These are phyloP conservation scores for Lethenteron reissneri DNA, from an alignment of 2,113 vertebrate species.

Conservation along the genomic window DNA sequence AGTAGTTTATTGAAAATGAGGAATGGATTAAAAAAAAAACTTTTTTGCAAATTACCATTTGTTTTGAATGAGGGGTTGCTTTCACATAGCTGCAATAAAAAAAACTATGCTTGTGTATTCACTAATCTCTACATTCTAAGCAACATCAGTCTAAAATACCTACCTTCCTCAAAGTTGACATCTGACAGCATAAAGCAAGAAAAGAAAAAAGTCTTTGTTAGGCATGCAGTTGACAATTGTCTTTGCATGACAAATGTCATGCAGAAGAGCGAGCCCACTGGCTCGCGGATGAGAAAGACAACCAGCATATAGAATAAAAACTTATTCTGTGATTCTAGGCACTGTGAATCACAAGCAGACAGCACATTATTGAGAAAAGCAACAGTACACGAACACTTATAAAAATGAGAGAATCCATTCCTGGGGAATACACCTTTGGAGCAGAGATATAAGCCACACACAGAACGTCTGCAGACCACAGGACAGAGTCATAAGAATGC, in stretches of 20 bases:
- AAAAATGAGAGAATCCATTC: too few species aligned
- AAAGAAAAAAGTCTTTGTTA: conserved; percentile 6
- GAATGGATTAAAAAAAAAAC: too few species aligned
- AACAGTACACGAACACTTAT: too few species aligned
- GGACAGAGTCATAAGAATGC: not conserved
- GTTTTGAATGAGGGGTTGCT: too few species aligned
- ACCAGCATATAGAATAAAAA: conserved; percentile 1
- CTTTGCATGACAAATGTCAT: conserved; percentile 4
- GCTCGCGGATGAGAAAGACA: conserved; percentile 3
- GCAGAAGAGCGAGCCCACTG: not conserved
- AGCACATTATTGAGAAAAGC: too few species aligned
- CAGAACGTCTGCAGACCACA: not conserved
- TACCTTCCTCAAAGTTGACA: conserved; percentile 5
- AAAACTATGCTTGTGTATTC: too few species aligned
- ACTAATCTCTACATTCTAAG: too few species aligned
- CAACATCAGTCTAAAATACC: not conserved
- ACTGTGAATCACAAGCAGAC: conserved; percentile 3
- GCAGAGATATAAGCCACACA: too few species aligned
- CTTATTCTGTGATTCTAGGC: not conserved
- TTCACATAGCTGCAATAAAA: too few species aligned
- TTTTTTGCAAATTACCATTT: too few species aligned
- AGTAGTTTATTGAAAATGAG: too few species aligned
- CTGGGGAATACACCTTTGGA: too few species aligned
- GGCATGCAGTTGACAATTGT: conserved; percentile 6
- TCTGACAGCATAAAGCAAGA: conserved; percentile 6